phyloP scores from a whole-genome alignment of 2,113 vertebrate genomes.

The Cephalopterus ornatus region DNA sequence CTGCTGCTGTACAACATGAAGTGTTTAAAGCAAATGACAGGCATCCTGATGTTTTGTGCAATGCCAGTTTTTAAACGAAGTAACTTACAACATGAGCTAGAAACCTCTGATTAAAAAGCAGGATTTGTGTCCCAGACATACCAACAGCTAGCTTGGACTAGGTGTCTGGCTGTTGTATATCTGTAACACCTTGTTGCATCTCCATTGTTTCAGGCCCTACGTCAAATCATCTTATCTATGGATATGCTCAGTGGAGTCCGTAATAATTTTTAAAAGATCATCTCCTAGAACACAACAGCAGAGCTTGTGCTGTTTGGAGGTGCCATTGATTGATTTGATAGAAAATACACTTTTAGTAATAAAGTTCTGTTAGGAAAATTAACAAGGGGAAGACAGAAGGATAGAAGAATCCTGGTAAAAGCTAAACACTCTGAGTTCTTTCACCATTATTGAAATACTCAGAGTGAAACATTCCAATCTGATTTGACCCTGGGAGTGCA shows the following conservation, averaged over 20 bases:
- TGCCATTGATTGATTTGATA: background rate
- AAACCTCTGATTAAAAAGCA: background rate
- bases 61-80: background rate
- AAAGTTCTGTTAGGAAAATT: background rate
- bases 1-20: background rate
- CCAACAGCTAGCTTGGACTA: background rate
- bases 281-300: background rate
- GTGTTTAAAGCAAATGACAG: background rate
- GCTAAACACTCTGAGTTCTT: background rate
- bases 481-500: background rate
- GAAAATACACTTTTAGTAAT: background rate
- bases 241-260: background rate
- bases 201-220: background rate
- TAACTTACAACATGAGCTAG: background rate
- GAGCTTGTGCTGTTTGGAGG: background rate
- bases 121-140: background rate
- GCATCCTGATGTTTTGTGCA: background rate
- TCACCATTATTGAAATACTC: background rate
- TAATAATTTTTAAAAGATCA: background rate
- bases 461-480: background rate
- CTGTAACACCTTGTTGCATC: background rate
- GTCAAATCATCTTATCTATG: background rate
- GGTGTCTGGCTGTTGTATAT: background rate
- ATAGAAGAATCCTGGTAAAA: background rate
- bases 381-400: background rate